Evolutionary conservation across 2,797 vertebrate genomes (phyloP).

Genomic region (Microhierax caerulescens): DNA sequence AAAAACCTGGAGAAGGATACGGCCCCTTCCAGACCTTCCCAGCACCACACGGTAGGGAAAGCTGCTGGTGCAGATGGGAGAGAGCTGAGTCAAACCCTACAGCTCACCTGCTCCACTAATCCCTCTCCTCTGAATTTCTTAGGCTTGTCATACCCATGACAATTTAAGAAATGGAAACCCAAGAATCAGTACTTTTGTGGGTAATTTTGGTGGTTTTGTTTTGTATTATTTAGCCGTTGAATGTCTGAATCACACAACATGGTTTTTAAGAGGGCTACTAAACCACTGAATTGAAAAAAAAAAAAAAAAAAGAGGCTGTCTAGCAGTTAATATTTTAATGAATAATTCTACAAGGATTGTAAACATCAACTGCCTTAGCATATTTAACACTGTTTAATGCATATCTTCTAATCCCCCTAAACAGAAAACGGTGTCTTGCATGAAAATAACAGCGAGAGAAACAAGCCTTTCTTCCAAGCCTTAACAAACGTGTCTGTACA

Average conservation of each 20-base stretch:
- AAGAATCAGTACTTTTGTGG: not conserved
- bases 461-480: not conserved
- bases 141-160: not conserved
- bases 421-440: not conserved
- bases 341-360: not conserved
- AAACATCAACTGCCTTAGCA: not conserved
- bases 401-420: not conserved
- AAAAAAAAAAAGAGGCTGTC: not conserved
- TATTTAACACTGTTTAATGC: constrained; percentile 29
- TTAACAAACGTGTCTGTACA: not conserved
- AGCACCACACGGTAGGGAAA: not conserved
- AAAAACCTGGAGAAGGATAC: not conserved
- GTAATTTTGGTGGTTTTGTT: not conserved
- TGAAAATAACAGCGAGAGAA: not conserved
- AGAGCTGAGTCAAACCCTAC: not conserved
- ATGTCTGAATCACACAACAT: not conserved
- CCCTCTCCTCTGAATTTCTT: not conserved
- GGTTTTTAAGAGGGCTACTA: not conserved
- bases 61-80: not conserved
- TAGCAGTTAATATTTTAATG: constrained; percentile 38
- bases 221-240: not conserved
- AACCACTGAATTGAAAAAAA: not conserved
- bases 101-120: not conserved
- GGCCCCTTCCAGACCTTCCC: not conserved
- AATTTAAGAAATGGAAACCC: not conserved